Conservation (phyloP, 2,797 vertebrate species). For the Potorous gilbertii region DNA sequence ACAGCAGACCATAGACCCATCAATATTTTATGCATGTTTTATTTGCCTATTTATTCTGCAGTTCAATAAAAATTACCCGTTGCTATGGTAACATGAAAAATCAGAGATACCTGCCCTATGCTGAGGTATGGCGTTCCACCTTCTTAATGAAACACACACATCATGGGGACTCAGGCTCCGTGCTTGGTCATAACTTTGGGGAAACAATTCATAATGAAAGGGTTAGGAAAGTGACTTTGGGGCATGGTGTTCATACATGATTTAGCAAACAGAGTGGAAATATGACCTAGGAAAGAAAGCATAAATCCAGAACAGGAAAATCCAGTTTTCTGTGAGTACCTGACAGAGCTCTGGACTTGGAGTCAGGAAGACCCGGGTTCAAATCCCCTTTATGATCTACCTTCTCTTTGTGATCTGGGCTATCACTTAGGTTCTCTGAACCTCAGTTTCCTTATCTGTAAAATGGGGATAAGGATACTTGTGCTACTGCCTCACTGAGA, state of each 20-base stretch:
- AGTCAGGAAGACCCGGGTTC: not conserved
- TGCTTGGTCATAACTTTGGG: constrained; percentile 65
- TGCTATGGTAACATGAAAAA: constrained; percentile 78
- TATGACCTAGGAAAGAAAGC: not conserved
- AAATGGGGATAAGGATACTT: not conserved
- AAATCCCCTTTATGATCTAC: not conserved
- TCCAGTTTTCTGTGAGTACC: not conserved
- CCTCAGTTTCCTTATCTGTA: not conserved
- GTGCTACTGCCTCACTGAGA: not conserved
- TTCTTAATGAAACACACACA: constrained; percentile 79
- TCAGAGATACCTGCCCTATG: constrained; percentile 69
- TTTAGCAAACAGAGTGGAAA: constrained; percentile 26
- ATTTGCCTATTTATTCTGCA: constrained; percentile 78
- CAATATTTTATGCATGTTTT: constrained; percentile 80
- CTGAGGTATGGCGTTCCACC: constrained; percentile 64
- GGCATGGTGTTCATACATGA: constrained; percentile 40
- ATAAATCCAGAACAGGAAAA: constrained; percentile 43
- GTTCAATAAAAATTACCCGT: constrained; percentile 79
- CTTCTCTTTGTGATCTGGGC: not conserved
- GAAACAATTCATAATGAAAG: constrained; percentile 66
- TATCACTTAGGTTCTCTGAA: not conserved
- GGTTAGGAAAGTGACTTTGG: constrained; percentile 45
- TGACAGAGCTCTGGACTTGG: not conserved
- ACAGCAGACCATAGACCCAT: constrained; percentile 57
- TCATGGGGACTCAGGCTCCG: constrained; percentile 67